Base-by-base conservation (phyloP, 2,113 vertebrate genomes). In the Perca fluviatilis region DNA sequence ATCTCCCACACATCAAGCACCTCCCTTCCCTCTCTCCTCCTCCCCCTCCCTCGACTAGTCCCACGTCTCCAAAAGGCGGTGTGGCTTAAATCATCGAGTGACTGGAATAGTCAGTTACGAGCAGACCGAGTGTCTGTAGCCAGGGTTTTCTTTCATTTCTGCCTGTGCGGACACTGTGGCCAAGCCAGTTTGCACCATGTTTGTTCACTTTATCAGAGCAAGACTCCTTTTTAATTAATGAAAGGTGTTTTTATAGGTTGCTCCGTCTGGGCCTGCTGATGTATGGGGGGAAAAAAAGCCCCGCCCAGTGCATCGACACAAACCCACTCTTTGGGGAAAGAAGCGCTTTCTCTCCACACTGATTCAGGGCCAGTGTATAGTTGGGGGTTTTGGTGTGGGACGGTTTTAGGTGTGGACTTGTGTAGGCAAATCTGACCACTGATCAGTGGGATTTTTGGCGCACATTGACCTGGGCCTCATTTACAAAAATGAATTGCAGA, bases 191-290 rank as follows among this genome's bases (percentile, higher is more conserved):
- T 85, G 83, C 85, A 91, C 87, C 83, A 49, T 5, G 63, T 88
- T 86, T 65, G 76, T 90, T 89, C 82, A 88, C 86, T 89, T 90
- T 87, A 91, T 62, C 57, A 79, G 82, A 85, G 89, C 71, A 5
- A 74, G 75, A 74, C 6, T 25, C 73, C 71, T 85, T 80, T 80
- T 82, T 80, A 77, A 74, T 83, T 77, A 62, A 80, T 54, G 71
- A 85, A 36, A 13, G 54, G 21, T 16, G 49, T 61, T 86, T 84
- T 69, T 19, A 66, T 43, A 65, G 2, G 71, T 86, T 8, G 75
- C 84, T 90, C 81, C 47, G 25, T 86, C 84, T 83, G 73, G 81
- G 86, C 88, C 87, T 90, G 88, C 88, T 91, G 88, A 79, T 49
- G 69, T 75, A 56, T 51, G 54, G 25, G 6, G 3, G 19, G 3